These are phyloP conservation scores for Autographa pulchrina DNA, from an alignment of 2,888 invertebrate species.

Conservation along the genomic window DNA sequence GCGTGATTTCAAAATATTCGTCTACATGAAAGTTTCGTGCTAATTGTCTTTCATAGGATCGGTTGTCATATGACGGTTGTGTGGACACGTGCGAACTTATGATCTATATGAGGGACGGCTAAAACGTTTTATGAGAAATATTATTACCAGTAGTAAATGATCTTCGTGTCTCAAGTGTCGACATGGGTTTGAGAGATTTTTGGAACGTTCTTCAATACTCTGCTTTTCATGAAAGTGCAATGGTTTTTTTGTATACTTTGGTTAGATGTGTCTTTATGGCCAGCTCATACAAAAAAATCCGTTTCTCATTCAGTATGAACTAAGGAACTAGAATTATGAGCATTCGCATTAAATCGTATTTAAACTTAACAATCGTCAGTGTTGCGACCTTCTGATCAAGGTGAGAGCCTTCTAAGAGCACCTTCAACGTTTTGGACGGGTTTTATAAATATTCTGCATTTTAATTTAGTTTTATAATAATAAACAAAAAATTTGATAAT, in stretches of 20 bases:
- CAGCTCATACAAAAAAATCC: too few species aligned
- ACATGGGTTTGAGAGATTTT: too few species aligned
- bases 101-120: too few species aligned
- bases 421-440: background rate
- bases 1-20: conserved; percentile 28
- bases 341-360: conserved; percentile 22
- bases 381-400: conserved; percentile 48
- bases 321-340: conserved; percentile 20
- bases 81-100: background rate
- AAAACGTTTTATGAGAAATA: too few species aligned
- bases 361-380: conserved; percentile 27
- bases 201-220: too few species aligned
- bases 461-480: background rate
- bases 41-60: conserved; percentile 21
- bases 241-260: too few species aligned
- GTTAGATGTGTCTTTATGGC: too few species aligned
- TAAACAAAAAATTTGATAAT: background rate
- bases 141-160: too few species aligned
- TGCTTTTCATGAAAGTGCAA: too few species aligned
- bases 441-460: background rate
- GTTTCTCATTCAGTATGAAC: background rate
- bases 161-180: too few species aligned
- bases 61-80: background rate
- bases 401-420: conserved; percentile 18
- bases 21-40: conserved; percentile 15